phyloP scores from a whole-genome alignment of 2,797 vertebrate species.

The Lacerta bilineata region DNA sequence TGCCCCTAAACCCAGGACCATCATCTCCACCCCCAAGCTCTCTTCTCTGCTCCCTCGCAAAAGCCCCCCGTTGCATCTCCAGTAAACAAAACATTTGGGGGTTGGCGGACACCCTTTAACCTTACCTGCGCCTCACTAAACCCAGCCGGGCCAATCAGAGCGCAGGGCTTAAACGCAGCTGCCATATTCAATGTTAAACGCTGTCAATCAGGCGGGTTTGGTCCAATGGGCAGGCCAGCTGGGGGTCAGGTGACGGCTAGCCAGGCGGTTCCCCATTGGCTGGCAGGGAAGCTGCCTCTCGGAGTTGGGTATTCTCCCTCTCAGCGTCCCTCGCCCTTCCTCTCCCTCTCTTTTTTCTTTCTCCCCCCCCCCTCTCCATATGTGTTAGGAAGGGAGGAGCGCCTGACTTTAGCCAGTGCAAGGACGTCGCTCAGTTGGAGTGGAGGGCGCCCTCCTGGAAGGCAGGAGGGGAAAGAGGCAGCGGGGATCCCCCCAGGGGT shows the following conservation, averaged over 20 bases:
- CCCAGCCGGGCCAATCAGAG: slow-evolving; percentile 86
- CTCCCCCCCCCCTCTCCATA: slow-evolving; percentile 63
- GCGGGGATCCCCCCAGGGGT: slow-evolving; percentile 12
- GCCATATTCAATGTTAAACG: slow-evolving; percentile 88
- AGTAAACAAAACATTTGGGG: slow-evolving; percentile 40
- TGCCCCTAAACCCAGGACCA: background rate
- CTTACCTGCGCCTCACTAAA: slow-evolving; percentile 89
- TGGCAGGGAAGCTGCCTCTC: slow-evolving; percentile 86
- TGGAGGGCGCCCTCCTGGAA: slow-evolving; percentile 76
- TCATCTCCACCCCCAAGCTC: background rate
- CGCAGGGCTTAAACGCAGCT: slow-evolving; percentile 82
- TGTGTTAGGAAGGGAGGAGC: slow-evolving; percentile 92
- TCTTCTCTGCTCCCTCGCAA: background rate
- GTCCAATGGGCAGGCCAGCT: slow-evolving; percentile 85
- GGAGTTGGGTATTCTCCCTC: slow-evolving; percentile 83
- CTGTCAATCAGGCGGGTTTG: slow-evolving; percentile 87
- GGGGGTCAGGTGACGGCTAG: slow-evolving; percentile 85
- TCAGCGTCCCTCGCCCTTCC: background rate
- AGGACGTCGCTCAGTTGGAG: slow-evolving; percentile 94
- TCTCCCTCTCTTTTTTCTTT: background rate
- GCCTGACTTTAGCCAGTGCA: slow-evolving; percentile 97
- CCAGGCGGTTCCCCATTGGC: slow-evolving; percentile 87
- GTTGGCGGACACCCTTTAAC: slow-evolving; percentile 71
- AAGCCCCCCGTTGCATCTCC: background rate
- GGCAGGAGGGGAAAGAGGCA: background rate